Percentiles rank a stretch among this genome's conserved stretches.
Evolutionary conservation across 92 coral and sea anemone genomes (phyloP).

Genomic region (Zoanthus sociatus): DNA sequence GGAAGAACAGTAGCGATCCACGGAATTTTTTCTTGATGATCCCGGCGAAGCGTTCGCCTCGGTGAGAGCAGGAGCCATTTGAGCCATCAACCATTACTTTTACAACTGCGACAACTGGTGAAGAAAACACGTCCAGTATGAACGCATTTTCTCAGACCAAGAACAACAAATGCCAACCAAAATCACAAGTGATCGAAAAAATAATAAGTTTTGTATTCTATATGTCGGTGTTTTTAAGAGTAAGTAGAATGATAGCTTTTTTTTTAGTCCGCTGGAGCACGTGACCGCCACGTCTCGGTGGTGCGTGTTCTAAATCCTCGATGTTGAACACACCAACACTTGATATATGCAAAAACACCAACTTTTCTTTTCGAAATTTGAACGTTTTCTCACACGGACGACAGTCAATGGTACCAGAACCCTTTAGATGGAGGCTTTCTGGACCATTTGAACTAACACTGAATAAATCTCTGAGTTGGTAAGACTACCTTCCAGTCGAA

Average conservation of each 20-base stretch:
- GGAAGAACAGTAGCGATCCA: constrained; percentile 95
- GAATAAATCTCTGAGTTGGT: constrained; percentile 49
- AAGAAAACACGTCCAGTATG: constrained; percentile 88
- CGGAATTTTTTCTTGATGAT: constrained; percentile 96
- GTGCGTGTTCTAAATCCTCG: constrained; percentile 99
- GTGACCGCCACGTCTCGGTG: constrained; percentile 99
- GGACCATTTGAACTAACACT: constrained; percentile 70
- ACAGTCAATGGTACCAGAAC: constrained; percentile 32
- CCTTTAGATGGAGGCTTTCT: constrained; percentile 69
- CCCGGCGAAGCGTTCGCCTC: constrained; percentile 99
- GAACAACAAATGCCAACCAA: constrained; percentile 66
- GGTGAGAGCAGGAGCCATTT: constrained; percentile 99
- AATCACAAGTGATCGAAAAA: constrained; percentile 33
- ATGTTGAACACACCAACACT: constrained; percentile 97
- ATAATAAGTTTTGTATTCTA: constrained; percentile 57
- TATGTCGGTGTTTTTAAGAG: constrained; percentile 72
- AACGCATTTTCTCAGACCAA: constrained; percentile 92
- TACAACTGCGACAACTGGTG: constrained; percentile 93
- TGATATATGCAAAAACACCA: constrained; percentile 95
- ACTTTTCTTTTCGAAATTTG: constrained; percentile 72
- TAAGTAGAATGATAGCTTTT: constrained; percentile 84
- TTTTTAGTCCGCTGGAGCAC: constrained; percentile 94
- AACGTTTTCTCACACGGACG: constrained; percentile 42
- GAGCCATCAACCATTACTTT: constrained; percentile 99
- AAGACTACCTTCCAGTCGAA: constrained; percentile 72